Evolutionary conservation across 2,888 invertebrate species (phyloP).

Genomic region (Linnaemya vulpina): DNA sequence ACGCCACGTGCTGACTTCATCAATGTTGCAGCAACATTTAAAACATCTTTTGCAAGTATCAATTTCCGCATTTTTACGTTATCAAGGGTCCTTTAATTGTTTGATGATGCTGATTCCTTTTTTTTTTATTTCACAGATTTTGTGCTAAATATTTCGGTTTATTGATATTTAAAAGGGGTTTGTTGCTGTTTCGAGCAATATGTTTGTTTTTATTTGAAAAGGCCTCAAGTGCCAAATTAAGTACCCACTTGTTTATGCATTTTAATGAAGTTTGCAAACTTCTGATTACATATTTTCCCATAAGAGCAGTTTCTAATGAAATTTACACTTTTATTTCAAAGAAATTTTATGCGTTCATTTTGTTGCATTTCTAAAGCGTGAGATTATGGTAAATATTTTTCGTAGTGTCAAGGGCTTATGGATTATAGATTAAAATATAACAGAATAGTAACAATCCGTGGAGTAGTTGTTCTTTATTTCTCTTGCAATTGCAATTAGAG

Average conservation of each 20-base stretch:
- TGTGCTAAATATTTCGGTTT: constrained; percentile 34
- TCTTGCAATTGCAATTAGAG: no score
- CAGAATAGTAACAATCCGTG: no score
- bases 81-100: constrained; percentile 75
- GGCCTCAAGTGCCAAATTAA: constrained; percentile 69
- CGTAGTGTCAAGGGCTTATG: not conserved
- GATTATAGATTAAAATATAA: no score
- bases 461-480: no score
- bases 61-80: constrained; percentile 77
- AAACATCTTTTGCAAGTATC: constrained; percentile 78
- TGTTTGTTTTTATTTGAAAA: constrained; percentile 46
- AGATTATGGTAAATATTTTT: constrained; percentile 12
- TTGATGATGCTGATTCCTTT: constrained; percentile 60
- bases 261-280: constrained; percentile 52
- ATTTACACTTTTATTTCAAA: constrained; percentile 31
- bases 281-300: constrained; percentile 29
- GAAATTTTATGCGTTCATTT: constrained; percentile 2
- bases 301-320: constrained; percentile 7
- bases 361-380: constrained; percentile 5
- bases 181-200: constrained; percentile 38
- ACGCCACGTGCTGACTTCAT: constrained; percentile 76
- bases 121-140: constrained; percentile 52
- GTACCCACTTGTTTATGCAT: constrained; percentile 69
- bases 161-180: constrained; percentile 43
- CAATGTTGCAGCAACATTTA: constrained; percentile 63